Base-by-base conservation (phyloP, 1,140 invertebrate genomes). In the Megalopta genalis region DNA sequence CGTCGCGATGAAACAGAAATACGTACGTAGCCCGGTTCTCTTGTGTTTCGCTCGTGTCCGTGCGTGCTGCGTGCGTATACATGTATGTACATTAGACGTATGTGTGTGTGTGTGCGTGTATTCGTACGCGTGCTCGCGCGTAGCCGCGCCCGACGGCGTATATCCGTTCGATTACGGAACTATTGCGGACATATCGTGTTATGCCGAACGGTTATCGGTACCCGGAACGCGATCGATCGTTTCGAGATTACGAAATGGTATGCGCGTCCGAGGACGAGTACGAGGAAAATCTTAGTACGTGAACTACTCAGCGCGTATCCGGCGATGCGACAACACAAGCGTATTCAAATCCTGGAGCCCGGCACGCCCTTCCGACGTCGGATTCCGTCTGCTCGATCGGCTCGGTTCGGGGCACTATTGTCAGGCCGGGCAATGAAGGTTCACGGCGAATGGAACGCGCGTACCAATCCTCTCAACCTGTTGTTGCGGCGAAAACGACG, bases 141-240 rank as follows among this genome's bases (percentile, higher is more conserved):
- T 59, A 39, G 10, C 14, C 39, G 68, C 27, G 32, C 27, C 49
- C 42, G 67, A 39, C 32, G 49, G 67, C 27, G 32, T 49, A 42
- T 57, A 42, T 57, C 67, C 64, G 68, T 77, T 73, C 73, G 68
- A 73, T 80, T 77, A 68, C n/a, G 59, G 46, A 75, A 49, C 66
- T 80, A 75, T 72, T 62, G 60, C 60, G 70, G 60, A 57, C 54
- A 57, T n/a, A n/a, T 54, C 49, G 71, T 60, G 69, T 73, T 64
- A 66, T 49, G 63, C 54, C 63, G 64, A 73, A 76, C 52, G 39
- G 46, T 79, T 68, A 74, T 75, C 82, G 72, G 82, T 65, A 32
- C 57, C 72, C 68, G 78, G 67, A 84, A 77, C 77, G 64, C 77
- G 77, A 81, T 81, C 78, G 83, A 84, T 81, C 82, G 71, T 81